Conservation (phyloP, 2,797 vertebrate species). For the Sus cebifrons region DNA sequence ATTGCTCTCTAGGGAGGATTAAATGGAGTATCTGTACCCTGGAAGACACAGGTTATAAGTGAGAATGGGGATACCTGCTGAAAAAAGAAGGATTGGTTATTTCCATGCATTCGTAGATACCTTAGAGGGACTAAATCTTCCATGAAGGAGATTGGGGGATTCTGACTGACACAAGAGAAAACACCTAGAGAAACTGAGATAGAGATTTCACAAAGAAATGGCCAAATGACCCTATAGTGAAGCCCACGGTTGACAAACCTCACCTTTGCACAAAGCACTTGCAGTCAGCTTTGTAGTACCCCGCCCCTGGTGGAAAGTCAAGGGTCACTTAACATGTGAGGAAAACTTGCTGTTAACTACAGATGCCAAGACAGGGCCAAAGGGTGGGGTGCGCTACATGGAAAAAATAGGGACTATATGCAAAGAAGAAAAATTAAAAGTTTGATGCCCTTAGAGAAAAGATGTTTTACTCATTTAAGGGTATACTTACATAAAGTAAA, state of each 20-base stretch:
- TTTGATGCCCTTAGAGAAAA: constrained; percentile 21
- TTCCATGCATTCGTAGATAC: background rate
- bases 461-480: background rate
- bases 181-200: background rate
- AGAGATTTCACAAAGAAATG: background rate
- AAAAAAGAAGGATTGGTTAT: background rate
- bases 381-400: background rate
- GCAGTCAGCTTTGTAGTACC: background rate
- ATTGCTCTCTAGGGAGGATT: background rate
- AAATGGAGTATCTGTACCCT: background rate
- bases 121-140: background rate
- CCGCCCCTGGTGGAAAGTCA: background rate
- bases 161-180: background rate
- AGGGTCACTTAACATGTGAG: background rate
- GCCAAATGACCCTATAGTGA: background rate
- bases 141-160: background rate
- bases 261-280: background rate
- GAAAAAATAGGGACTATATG: background rate
- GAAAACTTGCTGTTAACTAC: constrained; percentile 15
- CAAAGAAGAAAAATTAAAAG: constrained; percentile 28
- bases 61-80: background rate
- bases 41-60: background rate
- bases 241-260: background rate
- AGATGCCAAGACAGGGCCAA: background rate
- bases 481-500: background rate